Conservation (phyloP, 2,113 vertebrate species). For the Phylloscopus trochilus region DNA sequence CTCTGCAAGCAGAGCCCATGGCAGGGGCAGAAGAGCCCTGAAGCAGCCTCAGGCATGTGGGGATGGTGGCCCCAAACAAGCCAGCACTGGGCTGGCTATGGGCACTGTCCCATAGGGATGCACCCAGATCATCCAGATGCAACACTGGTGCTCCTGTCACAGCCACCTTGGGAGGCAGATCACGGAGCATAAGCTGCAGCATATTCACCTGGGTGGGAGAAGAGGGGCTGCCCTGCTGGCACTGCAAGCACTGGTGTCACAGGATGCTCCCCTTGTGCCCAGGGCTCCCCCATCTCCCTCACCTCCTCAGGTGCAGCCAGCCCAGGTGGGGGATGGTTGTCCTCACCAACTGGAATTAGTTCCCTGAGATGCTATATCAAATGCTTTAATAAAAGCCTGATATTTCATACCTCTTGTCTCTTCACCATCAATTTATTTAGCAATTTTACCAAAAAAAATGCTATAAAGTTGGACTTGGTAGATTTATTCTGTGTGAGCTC, state of each 20-base stretch:
- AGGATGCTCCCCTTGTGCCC: neutral
- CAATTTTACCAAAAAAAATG: constrained; percentile 42
- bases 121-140: neutral
- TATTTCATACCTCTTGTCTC: constrained; percentile 47
- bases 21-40: neutral
- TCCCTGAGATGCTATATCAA: constrained; percentile 12
- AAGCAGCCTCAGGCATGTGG: neutral
- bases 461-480: neutral
- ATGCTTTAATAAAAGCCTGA: constrained; percentile 44
- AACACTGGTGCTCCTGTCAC: neutral
- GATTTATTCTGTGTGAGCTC: constrained; percentile 47
- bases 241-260: fast-evolving
- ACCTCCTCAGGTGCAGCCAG: neutral
- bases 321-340: neutral
- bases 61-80: fast-evolving
- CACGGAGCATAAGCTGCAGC: fast-evolving
- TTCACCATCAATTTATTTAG: constrained; percentile 38
- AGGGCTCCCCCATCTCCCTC: fast-evolving
- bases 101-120: neutral
- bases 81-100: neutral
- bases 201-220: neutral
- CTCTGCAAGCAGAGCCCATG: neutral
- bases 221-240: neutral
- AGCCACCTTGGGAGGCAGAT: fast-evolving
- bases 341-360: neutral